Conservation (phyloP, 2,113 vertebrate species). For the Bombycilla garrulus region DNA sequence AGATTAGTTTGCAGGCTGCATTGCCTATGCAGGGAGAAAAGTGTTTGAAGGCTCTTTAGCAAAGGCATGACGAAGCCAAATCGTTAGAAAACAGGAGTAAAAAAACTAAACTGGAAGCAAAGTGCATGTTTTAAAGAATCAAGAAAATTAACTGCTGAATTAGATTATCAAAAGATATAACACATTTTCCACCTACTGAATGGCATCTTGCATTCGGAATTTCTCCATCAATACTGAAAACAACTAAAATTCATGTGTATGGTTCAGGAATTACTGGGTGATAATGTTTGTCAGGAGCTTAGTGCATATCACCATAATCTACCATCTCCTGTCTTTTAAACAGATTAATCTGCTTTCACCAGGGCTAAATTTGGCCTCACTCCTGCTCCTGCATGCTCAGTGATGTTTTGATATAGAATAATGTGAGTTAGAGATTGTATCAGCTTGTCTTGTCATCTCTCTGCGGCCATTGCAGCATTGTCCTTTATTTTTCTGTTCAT, state of each 20-base stretch:
- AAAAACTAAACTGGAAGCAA: slow-evolving; percentile 1
- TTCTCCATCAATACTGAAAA: not conserved
- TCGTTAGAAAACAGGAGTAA: not conserved
- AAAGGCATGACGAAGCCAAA: slow-evolving; percentile 1
- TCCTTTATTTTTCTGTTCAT: not conserved
- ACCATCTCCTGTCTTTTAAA: slow-evolving; percentile 11
- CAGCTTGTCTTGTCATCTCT: not conserved
- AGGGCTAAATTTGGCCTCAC: not conserved
- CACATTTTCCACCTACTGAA: not conserved
- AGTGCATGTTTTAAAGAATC: slow-evolving; percentile 27
- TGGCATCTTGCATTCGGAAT: not conserved
- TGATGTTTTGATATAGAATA: not conserved
- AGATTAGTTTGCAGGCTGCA: slow-evolving; percentile 59
- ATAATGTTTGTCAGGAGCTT: slow-evolving; percentile 5
- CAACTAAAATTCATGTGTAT: not conserved
- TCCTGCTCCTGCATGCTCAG: not conserved
- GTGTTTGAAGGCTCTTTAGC: slow-evolving; percentile 59
- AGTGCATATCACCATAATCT: not conserved
- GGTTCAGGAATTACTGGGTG: slow-evolving; percentile 6
- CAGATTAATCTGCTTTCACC: slow-evolving; percentile 16
- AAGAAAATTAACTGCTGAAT: slow-evolving; percentile 35
- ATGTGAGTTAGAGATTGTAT: not conserved
- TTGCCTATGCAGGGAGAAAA: slow-evolving; percentile 20
- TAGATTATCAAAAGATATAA: slow-evolving; percentile 22
- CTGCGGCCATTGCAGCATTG: not conserved